These are phyloP conservation scores for Ceratina japonica DNA, from an alignment of 1,140 invertebrate species.

Conservation along the genomic window DNA sequence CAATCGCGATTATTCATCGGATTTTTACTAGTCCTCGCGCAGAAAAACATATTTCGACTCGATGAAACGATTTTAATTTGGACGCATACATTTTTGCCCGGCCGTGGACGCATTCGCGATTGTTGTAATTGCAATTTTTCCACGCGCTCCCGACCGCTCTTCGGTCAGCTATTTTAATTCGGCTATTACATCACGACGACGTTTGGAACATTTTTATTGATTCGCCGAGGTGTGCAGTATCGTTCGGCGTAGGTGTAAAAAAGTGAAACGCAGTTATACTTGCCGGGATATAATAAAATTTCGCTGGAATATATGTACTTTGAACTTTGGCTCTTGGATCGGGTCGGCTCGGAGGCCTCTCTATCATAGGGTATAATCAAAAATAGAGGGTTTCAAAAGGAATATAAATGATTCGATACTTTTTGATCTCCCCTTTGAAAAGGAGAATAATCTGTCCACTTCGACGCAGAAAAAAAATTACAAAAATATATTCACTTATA, in stretches of 20 bases:
- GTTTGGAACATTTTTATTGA: constrained; percentile 5
- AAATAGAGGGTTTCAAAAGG: constrained; percentile 21
- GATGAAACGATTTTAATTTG: constrained; percentile 29
- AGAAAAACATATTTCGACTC: constrained; percentile 31
- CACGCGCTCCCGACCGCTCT: too few species aligned
- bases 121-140: too few species aligned
- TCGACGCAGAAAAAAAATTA: not conserved
- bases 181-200: not conserved
- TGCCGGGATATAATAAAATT: constrained; percentile 12
- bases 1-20: too few species aligned
- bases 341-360: not conserved
- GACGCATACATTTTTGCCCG: not conserved
- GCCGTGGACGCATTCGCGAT: too few species aligned
- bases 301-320: constrained; percentile 19
- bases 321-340: constrained; percentile 27
- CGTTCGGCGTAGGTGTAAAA: not conserved
- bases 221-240: not conserved
- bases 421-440: not conserved
- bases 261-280: constrained; percentile 20
- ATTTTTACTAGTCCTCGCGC: constrained; percentile 59
- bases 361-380: constrained; percentile 18
- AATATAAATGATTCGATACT: constrained; percentile 16
- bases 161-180: too few species aligned
- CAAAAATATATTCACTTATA: too few species aligned
- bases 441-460: not conserved